Evolutionary conservation across 2,113 vertebrate species (phyloP), one percentile per base, ranked within the genome.

Genomic region (Procavia capensis): DNA sequence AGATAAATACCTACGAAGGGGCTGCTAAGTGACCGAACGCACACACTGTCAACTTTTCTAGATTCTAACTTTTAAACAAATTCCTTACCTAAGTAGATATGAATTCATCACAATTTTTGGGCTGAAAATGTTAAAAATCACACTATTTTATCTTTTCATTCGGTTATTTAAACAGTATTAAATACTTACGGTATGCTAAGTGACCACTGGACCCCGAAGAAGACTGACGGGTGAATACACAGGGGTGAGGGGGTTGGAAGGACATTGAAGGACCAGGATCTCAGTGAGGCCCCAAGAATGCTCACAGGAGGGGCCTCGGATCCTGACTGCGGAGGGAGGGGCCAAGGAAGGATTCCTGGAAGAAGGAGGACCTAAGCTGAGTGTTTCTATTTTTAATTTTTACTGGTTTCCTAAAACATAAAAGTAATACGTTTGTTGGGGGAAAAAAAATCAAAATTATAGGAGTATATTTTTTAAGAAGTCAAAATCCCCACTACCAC

Each of bases 311-410:
- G 75, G 90, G 57, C 85, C 94, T 81, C 39, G 1, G 80, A 83
- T 63, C 68, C 82, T 57, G 85, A 89, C 91, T 82, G 79, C 54
- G 76, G 66, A 93, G 80, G 91, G 92, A 93, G 75, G 79, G 86
- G 80, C 89, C 75, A 50, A 84, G 61, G 29, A 34, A 43, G 59
- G 88, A 88, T 95, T 95, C 95, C 94, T 95, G 84, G 85, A 96
- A 96, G 80, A 57, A 95, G 78, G 85, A 88, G 84, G 87, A 90
- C 92, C 94, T 95, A 95, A 81, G 10, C 61, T 27, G 81, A 45
- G 61, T 80, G 50, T 43, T 94, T 82, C 88, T 95, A 97, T 92
- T 96, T 96, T 96, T 92, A 96, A 93, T 85, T 90, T 95, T 96
- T 92, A 97, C 81, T 95, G 41, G 61, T 94, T 95, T 96, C 94